Conservation (phyloP, 2,113 vertebrate genomes). For the Oenanthe melanoleuca region DNA sequence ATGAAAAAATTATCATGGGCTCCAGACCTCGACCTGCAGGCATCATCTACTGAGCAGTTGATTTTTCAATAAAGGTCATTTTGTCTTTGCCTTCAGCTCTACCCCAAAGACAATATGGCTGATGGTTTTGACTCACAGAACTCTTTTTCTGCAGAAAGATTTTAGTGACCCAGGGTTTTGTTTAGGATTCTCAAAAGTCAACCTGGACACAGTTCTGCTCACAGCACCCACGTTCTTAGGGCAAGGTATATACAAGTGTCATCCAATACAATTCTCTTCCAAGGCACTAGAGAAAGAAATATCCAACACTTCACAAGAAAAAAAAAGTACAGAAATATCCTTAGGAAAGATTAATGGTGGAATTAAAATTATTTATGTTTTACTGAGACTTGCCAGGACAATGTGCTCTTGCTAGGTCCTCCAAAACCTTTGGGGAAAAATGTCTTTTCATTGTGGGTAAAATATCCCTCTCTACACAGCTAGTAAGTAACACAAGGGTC, state of each 20-base stretch:
- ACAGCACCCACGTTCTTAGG: not conserved
- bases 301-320: not conserved
- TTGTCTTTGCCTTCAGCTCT: conserved; percentile 1
- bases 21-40: not conserved
- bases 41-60: not conserved
- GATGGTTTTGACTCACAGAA: not conserved
- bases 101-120: not conserved
- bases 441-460: not conserved
- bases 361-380: not conserved
- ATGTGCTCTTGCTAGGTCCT: not conserved
- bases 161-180: not conserved
- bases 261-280: not conserved
- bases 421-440: not conserved
- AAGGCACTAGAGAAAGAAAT: not conserved
- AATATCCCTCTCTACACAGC: not conserved
- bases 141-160: not conserved
- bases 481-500: not conserved
- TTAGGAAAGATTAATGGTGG: not conserved
- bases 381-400: not conserved
- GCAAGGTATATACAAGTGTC: not conserved
- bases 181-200: not conserved
- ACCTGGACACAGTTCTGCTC: not conserved
- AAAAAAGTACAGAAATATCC: not conserved
- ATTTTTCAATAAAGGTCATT: not conserved
- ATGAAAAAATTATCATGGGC: not conserved